Conservation (phyloP, 2,888 invertebrate genomes). For the Epinotia brunnichana region DNA sequence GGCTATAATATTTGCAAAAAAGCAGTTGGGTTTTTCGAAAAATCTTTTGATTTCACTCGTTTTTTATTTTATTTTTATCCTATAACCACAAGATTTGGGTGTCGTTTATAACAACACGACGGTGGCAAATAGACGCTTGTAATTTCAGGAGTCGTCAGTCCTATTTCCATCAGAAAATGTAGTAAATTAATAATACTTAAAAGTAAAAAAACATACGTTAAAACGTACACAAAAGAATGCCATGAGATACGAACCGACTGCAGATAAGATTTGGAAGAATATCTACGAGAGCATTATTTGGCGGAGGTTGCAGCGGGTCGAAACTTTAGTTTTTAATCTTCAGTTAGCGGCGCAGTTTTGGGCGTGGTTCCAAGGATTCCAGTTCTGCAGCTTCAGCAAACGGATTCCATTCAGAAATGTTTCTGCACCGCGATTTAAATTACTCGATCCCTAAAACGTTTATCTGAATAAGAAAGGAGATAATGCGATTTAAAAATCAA, state of each 20-base stretch:
- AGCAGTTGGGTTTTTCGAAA: too few relatives aligned
- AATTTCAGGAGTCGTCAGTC: too few relatives aligned
- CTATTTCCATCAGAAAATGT: neutral
- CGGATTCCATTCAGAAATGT: conserved; percentile 14
- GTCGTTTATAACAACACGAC: too few relatives aligned
- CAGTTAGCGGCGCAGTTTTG: conserved; percentile 33
- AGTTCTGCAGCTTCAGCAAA: conserved; percentile 35
- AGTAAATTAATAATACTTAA: neutral
- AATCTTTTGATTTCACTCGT: too few relatives aligned
- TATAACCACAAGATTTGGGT: too few relatives aligned
- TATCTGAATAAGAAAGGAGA: neutral
- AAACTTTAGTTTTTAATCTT: conserved; percentile 42
- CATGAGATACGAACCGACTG: conserved; percentile 5
- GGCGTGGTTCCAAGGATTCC: conserved; percentile 40
- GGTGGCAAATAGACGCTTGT: too few relatives aligned
- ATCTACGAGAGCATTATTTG: conserved; percentile 30
- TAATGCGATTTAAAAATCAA: neutral
- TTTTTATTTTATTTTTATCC: too few relatives aligned
- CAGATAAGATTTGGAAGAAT: conserved; percentile 20
- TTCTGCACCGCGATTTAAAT: neutral
- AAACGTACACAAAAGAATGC: conserved; percentile 6
- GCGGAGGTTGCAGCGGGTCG: conserved; percentile 34
- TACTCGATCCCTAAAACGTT: neutral
- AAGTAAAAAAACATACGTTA: neutral
- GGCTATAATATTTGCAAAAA: too few relatives aligned